Evolutionary conservation across 1,140 invertebrate genomes (phyloP), one percentile per base, ranked within the genome.

Genomic region (Solen grandis): DNA sequence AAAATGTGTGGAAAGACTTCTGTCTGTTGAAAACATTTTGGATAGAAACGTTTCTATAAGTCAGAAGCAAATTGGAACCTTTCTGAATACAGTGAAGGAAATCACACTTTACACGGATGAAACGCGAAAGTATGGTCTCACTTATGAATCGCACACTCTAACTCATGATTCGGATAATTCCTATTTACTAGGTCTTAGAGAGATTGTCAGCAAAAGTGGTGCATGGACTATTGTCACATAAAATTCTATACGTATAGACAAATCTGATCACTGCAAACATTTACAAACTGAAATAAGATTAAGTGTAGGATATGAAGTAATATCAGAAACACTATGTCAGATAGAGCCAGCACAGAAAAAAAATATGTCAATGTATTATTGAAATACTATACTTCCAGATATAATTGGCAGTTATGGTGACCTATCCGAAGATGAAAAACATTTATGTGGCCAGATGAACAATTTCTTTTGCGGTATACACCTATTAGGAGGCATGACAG

Each of bases 71-170:
- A 16, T 83, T 63, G 19, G 29, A 19, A 5, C 5, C 25, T 27
- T 59, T n/a, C n/a, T n/a, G n/a, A n/a, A n/a, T n/a, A n/a, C n/a
- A 19, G 33, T 60, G 29, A 5, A 62, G 13, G 60, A 77, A 3
- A 77, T 60, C 8, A 82, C 68, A 31, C 27, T 82, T 0, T 82
- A 77, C 25, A 70, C 66, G 14, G 81, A 83, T 78, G 81, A 83
- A 41, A 79, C 81, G 2, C 25, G 75, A 22, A 83, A 78, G 54
- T 74, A 66, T 79, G 81, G 75, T 5, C 69, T 74, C 29, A 79
- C 75, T 8, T 72, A 41, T 33, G 57, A 78, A 27, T 25, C 68
- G n/a, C 79, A 68, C 38, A 60, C 75, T 22, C 3, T 60, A 0
- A 83, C 36, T 36, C 76, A n/a, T n/a, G n/a, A 73, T 5, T 1